These are phyloP conservation scores for Sprattus sprattus DNA, from an alignment of 2,113 vertebrate genomes.

Conservation along the genomic window DNA sequence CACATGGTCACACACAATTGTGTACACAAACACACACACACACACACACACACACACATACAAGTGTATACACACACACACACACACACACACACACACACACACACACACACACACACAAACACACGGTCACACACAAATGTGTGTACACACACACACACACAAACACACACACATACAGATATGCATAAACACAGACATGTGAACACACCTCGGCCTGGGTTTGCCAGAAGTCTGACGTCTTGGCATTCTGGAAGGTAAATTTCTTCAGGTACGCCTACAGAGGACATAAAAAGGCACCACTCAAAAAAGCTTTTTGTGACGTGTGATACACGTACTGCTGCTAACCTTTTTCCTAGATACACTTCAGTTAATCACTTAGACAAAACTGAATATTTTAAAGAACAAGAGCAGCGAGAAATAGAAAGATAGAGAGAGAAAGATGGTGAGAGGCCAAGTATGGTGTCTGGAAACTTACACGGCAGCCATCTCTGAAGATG, in stretches of 20 bases:
- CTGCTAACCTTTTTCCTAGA: neutral
- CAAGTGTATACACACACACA: too few species aligned
- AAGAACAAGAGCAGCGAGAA: neutral
- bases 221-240: constrained; percentile 84
- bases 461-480: constrained; percentile 60
- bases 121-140: neutral
- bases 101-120: neutral
- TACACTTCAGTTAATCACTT: neutral
- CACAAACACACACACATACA: neutral
- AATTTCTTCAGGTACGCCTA: constrained; percentile 80
- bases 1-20: neutral
- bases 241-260: constrained; percentile 84
- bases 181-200: constrained; percentile 61
- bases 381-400: neutral
- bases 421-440: constrained; percentile 16
- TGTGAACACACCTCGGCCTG: constrained; percentile 70
- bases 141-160: neutral
- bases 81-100: too few species aligned
- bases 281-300: constrained; percentile 37
- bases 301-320: neutral
- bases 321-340: neutral
- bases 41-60: neutral
- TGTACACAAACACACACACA: constrained; percentile 60
- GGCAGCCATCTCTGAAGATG: constrained; percentile 77
- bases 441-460: constrained; percentile 19